Evolutionary conservation across 2,888 invertebrate species (phyloP).

Genomic region (Eupithecia pulchellata): DNA sequence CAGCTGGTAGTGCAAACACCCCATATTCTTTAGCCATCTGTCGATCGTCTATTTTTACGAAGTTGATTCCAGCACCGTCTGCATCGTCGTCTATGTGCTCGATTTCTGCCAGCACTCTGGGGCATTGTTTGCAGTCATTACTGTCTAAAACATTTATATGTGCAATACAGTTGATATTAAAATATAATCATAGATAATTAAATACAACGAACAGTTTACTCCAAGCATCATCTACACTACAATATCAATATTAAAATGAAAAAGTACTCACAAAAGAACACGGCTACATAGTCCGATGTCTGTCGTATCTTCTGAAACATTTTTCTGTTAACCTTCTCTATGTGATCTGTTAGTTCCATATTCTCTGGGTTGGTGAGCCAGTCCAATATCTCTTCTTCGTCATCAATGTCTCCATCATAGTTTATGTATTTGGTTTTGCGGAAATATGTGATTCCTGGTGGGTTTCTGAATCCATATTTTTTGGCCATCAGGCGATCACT

Average conservation of each 20-base stretch:
- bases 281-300: conserved; percentile 95
- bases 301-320: conserved; percentile 97
- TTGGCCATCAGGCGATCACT: conserved; percentile 96
- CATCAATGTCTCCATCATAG: conserved; percentile 96
- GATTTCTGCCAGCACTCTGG: conserved; percentile 93
- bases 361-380: conserved; percentile 97
- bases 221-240: background rate
- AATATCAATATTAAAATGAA: conserved; percentile 27
- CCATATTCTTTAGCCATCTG: conserved; percentile 94
- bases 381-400: conserved; percentile 95
- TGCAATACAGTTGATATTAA: conserved; percentile 74
- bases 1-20: conserved; percentile 95
- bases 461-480: conserved; percentile 95
- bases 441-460: conserved; percentile 96
- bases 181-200: conserved; percentile 39
- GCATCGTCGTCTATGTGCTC: conserved; percentile 98
- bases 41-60: conserved; percentile 96
- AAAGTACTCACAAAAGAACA: conserved; percentile 94
- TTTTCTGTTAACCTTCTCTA: conserved; percentile 95
- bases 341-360: conserved; percentile 97
- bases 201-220: background rate
- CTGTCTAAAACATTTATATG: conserved; percentile 91
- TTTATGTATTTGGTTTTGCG: conserved; percentile 95
- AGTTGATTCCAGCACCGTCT: conserved; percentile 95
- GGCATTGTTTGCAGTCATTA: conserved; percentile 97